Evolutionary conservation across 2,113 vertebrate species (phyloP).

Genomic region (Ochotona curzoniae): DNA sequence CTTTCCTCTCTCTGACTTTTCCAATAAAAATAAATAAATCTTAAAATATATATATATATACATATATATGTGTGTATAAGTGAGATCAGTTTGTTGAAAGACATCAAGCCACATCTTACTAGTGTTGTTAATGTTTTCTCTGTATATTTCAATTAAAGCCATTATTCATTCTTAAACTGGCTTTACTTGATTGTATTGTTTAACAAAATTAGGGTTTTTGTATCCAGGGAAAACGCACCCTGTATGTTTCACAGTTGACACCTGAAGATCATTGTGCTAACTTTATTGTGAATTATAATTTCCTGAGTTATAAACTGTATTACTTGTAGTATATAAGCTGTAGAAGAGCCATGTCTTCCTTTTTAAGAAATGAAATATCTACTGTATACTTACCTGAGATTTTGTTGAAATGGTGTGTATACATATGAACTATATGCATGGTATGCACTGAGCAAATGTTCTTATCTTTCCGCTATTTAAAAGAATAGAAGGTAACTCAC

Average conservation of each 20-base stretch:
- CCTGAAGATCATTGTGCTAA: background rate
- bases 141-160: too few relatives aligned
- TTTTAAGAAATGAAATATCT: background rate
- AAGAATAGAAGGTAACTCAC: background rate
- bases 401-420: background rate
- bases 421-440: background rate
- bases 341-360: background rate
- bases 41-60: too few relatives aligned
- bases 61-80: too few relatives aligned
- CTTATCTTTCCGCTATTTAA: background rate
- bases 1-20: too few relatives aligned
- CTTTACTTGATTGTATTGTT: background rate
- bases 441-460: background rate
- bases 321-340: background rate
- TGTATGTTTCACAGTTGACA: background rate
- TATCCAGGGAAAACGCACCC: background rate
- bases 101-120: background rate
- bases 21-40: too few relatives aligned
- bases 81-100: background rate
- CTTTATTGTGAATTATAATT: background rate
- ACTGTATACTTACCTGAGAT: background rate
- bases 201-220: background rate
- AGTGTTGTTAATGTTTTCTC: too few relatives aligned
- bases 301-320: background rate
- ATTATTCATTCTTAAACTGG: too few relatives aligned